Base-by-base conservation (phyloP, 1,140 invertebrate genomes). In the Heliconius eleuchia region DNA sequence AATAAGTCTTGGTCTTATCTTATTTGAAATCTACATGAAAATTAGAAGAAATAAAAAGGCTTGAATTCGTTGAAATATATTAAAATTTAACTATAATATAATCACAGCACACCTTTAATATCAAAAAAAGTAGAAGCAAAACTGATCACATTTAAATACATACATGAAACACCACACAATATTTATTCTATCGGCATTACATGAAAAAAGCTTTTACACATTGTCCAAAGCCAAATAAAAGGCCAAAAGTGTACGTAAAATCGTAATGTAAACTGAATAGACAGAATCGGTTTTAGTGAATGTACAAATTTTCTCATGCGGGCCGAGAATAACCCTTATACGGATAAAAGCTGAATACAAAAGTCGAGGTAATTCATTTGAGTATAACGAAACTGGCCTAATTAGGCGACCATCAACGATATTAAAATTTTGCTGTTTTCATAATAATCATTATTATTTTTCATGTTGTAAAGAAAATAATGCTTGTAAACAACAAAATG, bases 211-310 rank as follows among this genome's bases (percentile, higher is more conserved):
- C 57, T 71, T 71, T 71, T 55, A 77, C 42, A 77, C 42, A 71
- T 77, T 46, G 27, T 27, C 6, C 39, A 39, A n/a, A 66, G 34
- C 60, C 70, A 34, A 76, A 76, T 76, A 76, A 76, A 76, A 76
- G 74, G 73, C 52, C 13, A 74, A 74, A 30, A 42, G 34, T n/a
- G 55, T 60, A 39, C 34, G 37, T 75, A 55, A 77, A 76, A 71
- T 34, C 46, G 34, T 73, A 78, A 78, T 73, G 37, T 78, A 46
- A 78, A 73, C 30, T 46, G 71, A 73, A 73, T 78, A 78, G 52
- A 66, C 71, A n/a, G 52, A 66, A 73, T 73, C 71, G 77, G 77
- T 78, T 73, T 60, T 66, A 66, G 39, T 23, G 39, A 73, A 42
- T 57, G 71, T 66, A 66, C 71, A 73, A 55, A 60, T 73, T 73